phyloP scores from a whole-genome alignment of 2,113 vertebrate species.

The Garra rufa region DNA sequence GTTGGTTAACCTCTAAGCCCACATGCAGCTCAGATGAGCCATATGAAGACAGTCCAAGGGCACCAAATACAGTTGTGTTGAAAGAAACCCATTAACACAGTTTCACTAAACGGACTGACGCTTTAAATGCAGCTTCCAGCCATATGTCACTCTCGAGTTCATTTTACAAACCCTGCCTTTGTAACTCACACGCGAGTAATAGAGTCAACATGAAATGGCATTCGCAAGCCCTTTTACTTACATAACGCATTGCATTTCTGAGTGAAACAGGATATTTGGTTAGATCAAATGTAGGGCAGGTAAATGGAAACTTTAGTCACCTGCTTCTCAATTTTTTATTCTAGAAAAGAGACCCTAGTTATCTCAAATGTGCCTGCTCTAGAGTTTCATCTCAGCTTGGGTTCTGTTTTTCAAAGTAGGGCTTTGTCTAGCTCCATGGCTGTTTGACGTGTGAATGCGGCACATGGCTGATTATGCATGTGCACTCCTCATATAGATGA shows the following conservation, averaged over 20 bases:
- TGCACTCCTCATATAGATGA: constrained; percentile 38
- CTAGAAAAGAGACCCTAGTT: not conserved
- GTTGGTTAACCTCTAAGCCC: constrained; percentile 6
- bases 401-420: not conserved
- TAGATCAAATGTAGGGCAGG: not conserved
- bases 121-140: constrained; percentile 5
- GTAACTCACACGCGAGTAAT: not conserved
- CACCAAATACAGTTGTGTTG: not conserved
- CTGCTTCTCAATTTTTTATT: not conserved
- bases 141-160: not conserved
- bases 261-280: not conserved
- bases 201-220: not conserved
- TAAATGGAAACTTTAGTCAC: not conserved
- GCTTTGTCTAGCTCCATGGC: constrained; percentile 1
- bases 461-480: constrained; percentile 46
- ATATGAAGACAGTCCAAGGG: constrained; percentile 17
- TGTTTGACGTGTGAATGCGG: constrained; percentile 43
- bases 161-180: not conserved
- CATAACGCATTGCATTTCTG: not conserved
- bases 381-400: not conserved
- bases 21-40: constrained; percentile 10
- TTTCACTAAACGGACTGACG: not conserved
- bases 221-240: not conserved
- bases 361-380: not conserved
- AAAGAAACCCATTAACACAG: not conserved